Evolutionary conservation across 2,888 invertebrate species (phyloP).

Genomic region (Xanthia icteritia): DNA sequence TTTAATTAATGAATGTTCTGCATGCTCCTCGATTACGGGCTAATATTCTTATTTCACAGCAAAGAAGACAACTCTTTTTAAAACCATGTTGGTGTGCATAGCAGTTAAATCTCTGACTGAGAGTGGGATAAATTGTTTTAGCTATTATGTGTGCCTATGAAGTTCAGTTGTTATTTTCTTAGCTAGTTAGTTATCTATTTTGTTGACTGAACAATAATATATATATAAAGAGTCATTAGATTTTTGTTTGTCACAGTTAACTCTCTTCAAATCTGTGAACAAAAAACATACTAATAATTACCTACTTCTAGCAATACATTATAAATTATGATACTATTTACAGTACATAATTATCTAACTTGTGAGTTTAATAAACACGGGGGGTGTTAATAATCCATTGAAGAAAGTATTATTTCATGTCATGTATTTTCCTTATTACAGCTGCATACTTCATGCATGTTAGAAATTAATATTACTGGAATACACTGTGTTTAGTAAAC

Average conservation of each 20-base stretch:
- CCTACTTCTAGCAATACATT: slow-evolving; percentile 15
- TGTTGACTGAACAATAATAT: background rate
- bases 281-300: background rate
- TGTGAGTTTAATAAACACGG: slow-evolving; percentile 1
- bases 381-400: slow-evolving; percentile 6
- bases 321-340: background rate
- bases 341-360: slow-evolving; percentile 4
- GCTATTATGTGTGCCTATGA: too few species aligned
- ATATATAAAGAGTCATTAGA: background rate
- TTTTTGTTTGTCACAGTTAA: background rate
- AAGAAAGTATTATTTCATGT: slow-evolving; percentile 34
- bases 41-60: background rate
- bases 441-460: slow-evolving; percentile 23
- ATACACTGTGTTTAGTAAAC: slow-evolving; percentile 5
- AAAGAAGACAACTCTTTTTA: background rate
- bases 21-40: background rate
- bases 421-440: slow-evolving; percentile 4
- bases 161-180: background rate
- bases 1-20: background rate
- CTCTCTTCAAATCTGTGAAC: background rate
- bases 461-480: slow-evolving; percentile 37
- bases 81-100: background rate
- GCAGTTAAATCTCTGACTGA: background rate
- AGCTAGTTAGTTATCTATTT: background rate
- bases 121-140: background rate